Evolutionary conservation across 2,888 invertebrate genomes (phyloP).

Genomic region (Gari tellinella): DNA sequence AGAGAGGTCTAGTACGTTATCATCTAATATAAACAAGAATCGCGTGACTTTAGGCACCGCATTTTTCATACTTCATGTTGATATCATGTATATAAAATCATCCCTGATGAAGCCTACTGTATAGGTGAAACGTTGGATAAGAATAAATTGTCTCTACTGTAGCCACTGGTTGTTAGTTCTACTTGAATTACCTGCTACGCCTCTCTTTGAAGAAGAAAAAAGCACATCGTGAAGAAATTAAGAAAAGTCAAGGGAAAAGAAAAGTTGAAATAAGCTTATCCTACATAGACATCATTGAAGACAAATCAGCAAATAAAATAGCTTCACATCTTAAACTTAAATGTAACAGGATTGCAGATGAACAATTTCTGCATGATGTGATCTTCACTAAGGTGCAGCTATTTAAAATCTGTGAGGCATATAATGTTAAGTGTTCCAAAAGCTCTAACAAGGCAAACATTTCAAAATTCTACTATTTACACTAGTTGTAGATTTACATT

Average conservation of each 20-base stretch:
- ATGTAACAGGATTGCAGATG: conserved; percentile 9
- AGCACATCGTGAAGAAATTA: conserved; percentile 38
- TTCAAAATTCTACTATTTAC: too few relatives aligned
- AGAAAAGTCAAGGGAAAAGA: conserved; percentile 27
- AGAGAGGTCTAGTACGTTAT: too few relatives aligned
- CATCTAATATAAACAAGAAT: too few relatives aligned
- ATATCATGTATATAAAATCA: too few relatives aligned
- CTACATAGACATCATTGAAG: conserved; percentile 21
- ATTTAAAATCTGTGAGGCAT: conserved; percentile 7
- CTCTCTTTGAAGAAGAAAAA: conserved; percentile 32
- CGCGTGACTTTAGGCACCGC: too few relatives aligned
- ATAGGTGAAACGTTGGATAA: too few relatives aligned
- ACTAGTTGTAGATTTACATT: too few relatives aligned
- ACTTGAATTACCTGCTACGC: too few relatives aligned
- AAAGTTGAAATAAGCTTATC: conserved; percentile 18
- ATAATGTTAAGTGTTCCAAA: conserved; percentile 6
- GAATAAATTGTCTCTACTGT: too few relatives aligned
- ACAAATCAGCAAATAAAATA: conserved; percentile 20
- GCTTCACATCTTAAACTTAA: conserved; percentile 31
- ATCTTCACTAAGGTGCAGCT: conserved; percentile 9
- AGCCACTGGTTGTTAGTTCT: too few relatives aligned
- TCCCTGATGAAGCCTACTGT: too few relatives aligned
- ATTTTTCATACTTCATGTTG: too few relatives aligned
- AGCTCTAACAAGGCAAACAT: conserved; percentile 4
- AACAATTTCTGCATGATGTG: neutral